phyloP scores from a whole-genome alignment of 2,113 vertebrate species.

The Notiomystis cincta region DNA sequence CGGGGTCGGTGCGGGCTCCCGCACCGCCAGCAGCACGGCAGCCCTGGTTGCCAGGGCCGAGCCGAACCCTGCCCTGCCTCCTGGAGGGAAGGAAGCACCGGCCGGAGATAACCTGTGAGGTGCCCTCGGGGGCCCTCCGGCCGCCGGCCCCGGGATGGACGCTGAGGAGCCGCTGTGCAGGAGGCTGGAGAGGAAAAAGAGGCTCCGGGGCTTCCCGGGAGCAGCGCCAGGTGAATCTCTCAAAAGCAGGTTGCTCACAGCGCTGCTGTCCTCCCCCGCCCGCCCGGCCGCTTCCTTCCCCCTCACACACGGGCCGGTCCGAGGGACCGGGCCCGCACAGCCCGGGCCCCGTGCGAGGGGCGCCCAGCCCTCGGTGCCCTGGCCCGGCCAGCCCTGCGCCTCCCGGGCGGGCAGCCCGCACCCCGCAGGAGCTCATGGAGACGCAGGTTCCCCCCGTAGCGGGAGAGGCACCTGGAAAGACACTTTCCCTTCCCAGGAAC shows the following conservation, averaged over 20 bases:
- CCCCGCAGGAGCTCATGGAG: neutral
- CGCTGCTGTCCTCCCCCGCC: neutral
- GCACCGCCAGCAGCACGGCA: neutral
- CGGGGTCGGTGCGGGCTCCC: neutral
- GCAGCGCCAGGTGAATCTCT: neutral
- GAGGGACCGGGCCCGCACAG: neutral
- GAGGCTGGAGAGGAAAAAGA: neutral
- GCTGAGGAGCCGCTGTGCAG: neutral
- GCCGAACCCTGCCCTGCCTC: neutral
- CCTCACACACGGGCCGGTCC: neutral
- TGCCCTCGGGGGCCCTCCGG: neutral
- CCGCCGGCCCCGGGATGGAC: neutral
- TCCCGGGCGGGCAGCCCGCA: neutral
- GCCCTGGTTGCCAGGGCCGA: neutral
- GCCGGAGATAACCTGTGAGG: neutral
- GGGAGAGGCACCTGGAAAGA: constrained; percentile 13
- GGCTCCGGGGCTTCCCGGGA: neutral
- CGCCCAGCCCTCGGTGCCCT: neutral
- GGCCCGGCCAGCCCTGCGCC: neutral
- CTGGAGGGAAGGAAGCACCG: neutral
- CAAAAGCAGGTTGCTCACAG: neutral
- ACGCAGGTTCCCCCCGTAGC: neutral
- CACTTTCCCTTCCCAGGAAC: neutral
- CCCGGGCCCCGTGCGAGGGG: neutral
- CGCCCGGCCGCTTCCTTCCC: neutral